phyloP scores from a whole-genome alignment of 2,888 invertebrate genomes.

The Halictus quadricinctus region DNA sequence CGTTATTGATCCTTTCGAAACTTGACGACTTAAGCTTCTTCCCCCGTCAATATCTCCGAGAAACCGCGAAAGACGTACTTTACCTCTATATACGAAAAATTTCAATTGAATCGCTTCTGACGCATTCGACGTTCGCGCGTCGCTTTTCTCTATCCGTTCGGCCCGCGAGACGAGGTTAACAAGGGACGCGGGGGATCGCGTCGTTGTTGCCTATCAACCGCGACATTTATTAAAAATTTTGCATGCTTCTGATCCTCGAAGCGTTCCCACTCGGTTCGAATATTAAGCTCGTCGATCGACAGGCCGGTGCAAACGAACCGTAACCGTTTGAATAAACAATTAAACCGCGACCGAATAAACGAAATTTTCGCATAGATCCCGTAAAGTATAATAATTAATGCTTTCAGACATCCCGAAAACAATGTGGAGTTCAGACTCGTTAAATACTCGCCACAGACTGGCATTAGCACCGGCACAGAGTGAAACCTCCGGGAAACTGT shows the following conservation, averaged over 20 bases:
- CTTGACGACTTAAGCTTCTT: constrained; percentile 9
- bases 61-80: constrained; percentile 21
- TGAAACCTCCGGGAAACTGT: constrained; percentile 1
- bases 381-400: background rate
- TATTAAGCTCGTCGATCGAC: background rate
- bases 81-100: background rate
- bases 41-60: constrained; percentile 8
- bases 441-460: constrained; percentile 5
- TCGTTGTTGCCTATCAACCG: background rate
- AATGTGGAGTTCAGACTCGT: constrained; percentile 1
- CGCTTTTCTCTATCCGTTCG: background rate
- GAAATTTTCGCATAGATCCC: background rate
- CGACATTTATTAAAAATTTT: constrained; percentile 16
- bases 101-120: constrained; percentile 8
- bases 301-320: background rate
- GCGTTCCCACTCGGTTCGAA: background rate
- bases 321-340: background rate
- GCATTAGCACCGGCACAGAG: background rate
- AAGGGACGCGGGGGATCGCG: background rate
- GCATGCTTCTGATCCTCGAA: background rate
- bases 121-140: background rate
- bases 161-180: background rate
- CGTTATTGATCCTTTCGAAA: constrained; percentile 26
- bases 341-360: background rate
- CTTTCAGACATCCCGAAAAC: background rate